Conservation (phyloP, 53 echinoderm and acorn worm species). For the Patiria pectinifera region DNA sequence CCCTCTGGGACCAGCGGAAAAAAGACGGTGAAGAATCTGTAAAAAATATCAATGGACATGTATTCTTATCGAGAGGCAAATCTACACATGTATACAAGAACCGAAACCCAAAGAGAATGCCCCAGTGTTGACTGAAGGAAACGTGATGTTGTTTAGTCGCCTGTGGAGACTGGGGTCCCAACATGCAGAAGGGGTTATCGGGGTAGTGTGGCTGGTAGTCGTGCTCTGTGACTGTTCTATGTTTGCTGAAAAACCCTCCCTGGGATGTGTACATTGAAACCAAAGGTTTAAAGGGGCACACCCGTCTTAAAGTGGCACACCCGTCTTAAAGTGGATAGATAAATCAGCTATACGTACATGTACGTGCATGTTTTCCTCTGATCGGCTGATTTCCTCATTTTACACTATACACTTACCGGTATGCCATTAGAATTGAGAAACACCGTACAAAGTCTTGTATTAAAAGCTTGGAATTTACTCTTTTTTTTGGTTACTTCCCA, state of each 20-base stretch:
- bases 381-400: too few species aligned
- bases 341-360: too few species aligned
- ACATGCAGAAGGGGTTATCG: neutral
- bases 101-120: neutral
- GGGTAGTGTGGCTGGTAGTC: neutral
- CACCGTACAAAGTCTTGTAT: too few species aligned
- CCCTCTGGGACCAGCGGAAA: too few species aligned
- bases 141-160: constrained; percentile 40
- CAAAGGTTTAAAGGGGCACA: neutral
- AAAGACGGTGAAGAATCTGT: too few species aligned
- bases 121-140: constrained; percentile 28
- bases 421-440: too few species aligned
- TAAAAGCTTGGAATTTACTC: too few species aligned
- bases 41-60: neutral
- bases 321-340: too few species aligned
- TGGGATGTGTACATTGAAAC: neutral
- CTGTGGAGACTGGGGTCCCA: constrained; percentile 20
- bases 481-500: too few species aligned
- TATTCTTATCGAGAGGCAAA: constrained; percentile 28
- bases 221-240: neutral
- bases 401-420: too few species aligned
- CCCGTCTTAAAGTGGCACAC: too few species aligned
- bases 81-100: neutral
- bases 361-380: too few species aligned
- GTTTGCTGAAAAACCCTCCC: constrained; percentile 1